phyloP scores from a whole-genome alignment of 1,140 invertebrate species.

The Vanessa tameamea region DNA sequence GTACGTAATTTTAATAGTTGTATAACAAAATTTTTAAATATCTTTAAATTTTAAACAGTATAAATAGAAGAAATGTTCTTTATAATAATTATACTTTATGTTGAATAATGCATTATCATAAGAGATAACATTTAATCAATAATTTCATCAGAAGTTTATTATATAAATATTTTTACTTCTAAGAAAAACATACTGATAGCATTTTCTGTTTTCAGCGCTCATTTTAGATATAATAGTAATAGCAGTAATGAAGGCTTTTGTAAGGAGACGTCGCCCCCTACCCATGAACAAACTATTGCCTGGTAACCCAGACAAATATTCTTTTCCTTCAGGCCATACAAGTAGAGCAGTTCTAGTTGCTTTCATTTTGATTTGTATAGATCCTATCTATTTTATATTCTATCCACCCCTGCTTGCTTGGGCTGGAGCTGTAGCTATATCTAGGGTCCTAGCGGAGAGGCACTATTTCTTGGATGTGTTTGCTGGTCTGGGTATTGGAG shows the following conservation, averaged over 20 bases:
- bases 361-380: slow-evolving; percentile 85
- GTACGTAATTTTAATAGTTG: slow-evolving; percentile 76
- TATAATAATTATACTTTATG: too few species aligned
- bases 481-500: slow-evolving; percentile 87
- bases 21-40: too few species aligned
- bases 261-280: slow-evolving; percentile 87
- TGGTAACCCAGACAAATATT: slow-evolving; percentile 91
- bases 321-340: slow-evolving; percentile 97
- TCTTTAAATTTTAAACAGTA: too few species aligned
- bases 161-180: neutral
- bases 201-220: slow-evolving; percentile 84
- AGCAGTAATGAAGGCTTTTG: slow-evolving; percentile 89
- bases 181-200: neutral
- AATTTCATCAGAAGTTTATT: too few species aligned
- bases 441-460: slow-evolving; percentile 86
- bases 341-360: slow-evolving; percentile 91
- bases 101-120: too few species aligned
- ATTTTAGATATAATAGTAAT: slow-evolving; percentile 93
- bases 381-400: slow-evolving; percentile 83
- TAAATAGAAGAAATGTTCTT: too few species aligned
- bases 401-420: slow-evolving; percentile 86
- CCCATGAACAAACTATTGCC: slow-evolving; percentile 84
- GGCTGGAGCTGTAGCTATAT: slow-evolving; percentile 87
- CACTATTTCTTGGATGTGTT: slow-evolving; percentile 94
- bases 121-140: too few species aligned